Conservation (phyloP, 2,797 vertebrate species). For the Stomatorhinus walkeri region DNA sequence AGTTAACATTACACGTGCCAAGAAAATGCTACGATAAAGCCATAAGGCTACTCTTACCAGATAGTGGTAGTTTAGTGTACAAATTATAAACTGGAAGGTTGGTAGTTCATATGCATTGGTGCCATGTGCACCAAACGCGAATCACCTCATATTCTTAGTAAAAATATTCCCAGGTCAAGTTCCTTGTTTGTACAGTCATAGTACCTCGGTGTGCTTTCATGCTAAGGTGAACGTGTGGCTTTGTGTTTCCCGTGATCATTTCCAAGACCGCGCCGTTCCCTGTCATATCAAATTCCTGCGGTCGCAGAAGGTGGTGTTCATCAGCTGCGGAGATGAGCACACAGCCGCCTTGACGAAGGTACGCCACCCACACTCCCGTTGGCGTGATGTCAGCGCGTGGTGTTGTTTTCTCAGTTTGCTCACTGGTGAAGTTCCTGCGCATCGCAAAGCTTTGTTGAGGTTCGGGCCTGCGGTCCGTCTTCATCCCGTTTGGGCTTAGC, state of each 20-base stretch:
- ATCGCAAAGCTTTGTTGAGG: background rate
- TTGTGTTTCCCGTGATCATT: background rate
- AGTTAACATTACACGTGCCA: background rate
- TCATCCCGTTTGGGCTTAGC: background rate
- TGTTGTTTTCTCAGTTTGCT: background rate
- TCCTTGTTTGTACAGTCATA: background rate
- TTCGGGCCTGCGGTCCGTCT: background rate
- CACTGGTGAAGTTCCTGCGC: background rate
- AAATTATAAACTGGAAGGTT: background rate
- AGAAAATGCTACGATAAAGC: background rate
- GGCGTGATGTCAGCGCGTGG: background rate
- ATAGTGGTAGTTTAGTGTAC: background rate
- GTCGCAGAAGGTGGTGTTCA: constrained; percentile 90
- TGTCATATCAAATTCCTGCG: constrained; percentile 92
- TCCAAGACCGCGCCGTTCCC: constrained; percentile 81
- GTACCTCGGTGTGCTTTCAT: background rate
- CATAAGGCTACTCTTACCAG: background rate
- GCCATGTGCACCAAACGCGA: background rate
- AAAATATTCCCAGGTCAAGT: background rate
- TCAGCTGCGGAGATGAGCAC: constrained; percentile 92
- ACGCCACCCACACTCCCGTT: constrained; percentile 25
- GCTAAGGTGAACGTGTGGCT: background rate
- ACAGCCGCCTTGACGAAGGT: constrained; percentile 96
- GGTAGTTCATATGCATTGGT: background rate
- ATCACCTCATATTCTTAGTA: background rate